Evolutionary conservation across 2,888 invertebrate species (phyloP), one percentile per base, ranked within the genome.

Genomic region (Margaritifera margaritifera): DNA sequence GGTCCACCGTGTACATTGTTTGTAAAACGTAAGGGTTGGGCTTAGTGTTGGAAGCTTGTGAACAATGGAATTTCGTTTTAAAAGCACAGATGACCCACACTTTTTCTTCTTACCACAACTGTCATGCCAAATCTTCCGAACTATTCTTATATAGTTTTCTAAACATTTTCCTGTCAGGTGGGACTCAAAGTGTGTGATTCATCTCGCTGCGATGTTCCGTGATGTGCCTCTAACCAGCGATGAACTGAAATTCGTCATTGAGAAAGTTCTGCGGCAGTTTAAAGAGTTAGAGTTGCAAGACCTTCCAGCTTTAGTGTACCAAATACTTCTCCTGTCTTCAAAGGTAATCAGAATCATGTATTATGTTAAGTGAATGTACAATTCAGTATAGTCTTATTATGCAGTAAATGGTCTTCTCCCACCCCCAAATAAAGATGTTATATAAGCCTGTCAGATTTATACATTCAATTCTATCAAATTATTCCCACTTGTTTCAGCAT

Each of bases 271-370:
- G 6, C 73, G 88, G 8, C 78, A 86, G 79, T 80, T 90, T 59
- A 74, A 74, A 27, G 86, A 85, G 19, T 62, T 89, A 15, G 88
- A 89, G 22, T 71, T 87, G 11, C 79, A 84, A 62, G 88, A 89
- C 72, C 77, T 90, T 24, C 90, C 90, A 22, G 86, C 90, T 6
- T 77, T 90, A 15, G 82, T 89, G 15, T 90, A 89, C 73, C 90
- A 90, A 73, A 78, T 90, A 22, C 77, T 90, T 19, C 80, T 89
- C 6, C 75, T 90, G 6, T 84, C 89, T 56, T 77, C 84, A 6
- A 90, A 90, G 84, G 90, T 89, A 66, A 60, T 57, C 3, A 3
- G 15, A 59, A 22, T 63, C 24, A 42, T 42, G 42, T 15, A 42
- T 42, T 42, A 15, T 42, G 42, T 42, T 42, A 42, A 42, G 42